A percentile compares a stretch with the other conserved stretches of the same genome.
Conservation (phyloP, 2,888 invertebrate genomes). For the Eilema depressum region DNA sequence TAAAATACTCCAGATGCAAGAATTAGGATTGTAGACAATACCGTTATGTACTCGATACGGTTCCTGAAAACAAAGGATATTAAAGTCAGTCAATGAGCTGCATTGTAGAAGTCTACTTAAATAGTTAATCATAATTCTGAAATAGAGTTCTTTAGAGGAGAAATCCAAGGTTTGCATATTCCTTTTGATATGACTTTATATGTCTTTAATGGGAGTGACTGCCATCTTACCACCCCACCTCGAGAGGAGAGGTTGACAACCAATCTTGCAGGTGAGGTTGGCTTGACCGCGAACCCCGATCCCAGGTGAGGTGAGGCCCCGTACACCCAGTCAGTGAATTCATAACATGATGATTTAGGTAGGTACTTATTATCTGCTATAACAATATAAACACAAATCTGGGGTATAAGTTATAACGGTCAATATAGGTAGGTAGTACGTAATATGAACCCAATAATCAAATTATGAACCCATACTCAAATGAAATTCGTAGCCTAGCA, state of each 20-base stretch:
- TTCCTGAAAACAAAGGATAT: conserved; percentile 74
- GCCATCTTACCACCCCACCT: not conserved
- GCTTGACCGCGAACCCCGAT: too few relatives aligned
- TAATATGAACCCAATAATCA: not conserved
- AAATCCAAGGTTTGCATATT: not conserved
- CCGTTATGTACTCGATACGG: conserved; percentile 88
- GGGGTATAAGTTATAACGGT: not conserved
- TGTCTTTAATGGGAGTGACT: not conserved
- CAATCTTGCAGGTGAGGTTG: too few relatives aligned
- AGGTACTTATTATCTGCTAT: too few relatives aligned
- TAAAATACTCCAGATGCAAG: conserved; percentile 87
- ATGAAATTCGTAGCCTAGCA: too few relatives aligned
- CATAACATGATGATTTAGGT: not conserved
- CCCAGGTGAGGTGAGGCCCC: too few relatives aligned
- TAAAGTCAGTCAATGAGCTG: not conserved
- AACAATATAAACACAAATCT: not conserved
- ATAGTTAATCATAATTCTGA: too few relatives aligned
- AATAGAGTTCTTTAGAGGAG: too few relatives aligned
- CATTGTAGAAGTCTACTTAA: not conserved
- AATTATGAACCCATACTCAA: not conserved
- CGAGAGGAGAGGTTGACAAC: not conserved
- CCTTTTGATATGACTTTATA: not conserved
- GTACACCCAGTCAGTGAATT: too few relatives aligned
- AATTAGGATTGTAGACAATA: conserved; percentile 85
- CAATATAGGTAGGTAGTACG: not conserved